Conservation (phyloP, 2,113 vertebrate species). For the Hippopotamus amphibius region DNA sequence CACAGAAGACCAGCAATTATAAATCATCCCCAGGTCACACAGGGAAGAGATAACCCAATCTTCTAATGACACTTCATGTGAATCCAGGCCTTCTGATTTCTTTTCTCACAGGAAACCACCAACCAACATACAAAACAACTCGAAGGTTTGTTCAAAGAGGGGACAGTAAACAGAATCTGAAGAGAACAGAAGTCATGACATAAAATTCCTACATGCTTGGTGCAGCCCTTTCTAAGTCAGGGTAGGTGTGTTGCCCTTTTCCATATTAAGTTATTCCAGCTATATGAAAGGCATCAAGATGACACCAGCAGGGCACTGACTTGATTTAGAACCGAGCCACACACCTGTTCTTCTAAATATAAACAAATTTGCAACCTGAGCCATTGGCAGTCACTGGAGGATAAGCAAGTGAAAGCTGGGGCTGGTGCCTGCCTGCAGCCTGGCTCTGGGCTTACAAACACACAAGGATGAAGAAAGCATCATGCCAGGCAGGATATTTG, state of each 20-base stretch:
- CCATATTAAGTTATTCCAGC: constrained; percentile 64
- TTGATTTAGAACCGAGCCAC: constrained; percentile 79
- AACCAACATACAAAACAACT: neutral
- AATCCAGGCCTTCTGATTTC: neutral
- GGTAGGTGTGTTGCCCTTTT: neutral
- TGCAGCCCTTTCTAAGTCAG: neutral
- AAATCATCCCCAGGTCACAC: neutral
- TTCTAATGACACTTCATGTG: neutral
- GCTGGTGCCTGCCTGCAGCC: constrained; percentile 20
- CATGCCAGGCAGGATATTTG: constrained; percentile 81
- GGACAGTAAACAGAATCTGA: neutral
- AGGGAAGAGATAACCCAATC: neutral
- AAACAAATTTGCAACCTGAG: constrained; percentile 84
- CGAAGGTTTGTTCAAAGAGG: neutral
- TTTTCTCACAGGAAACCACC: neutral
- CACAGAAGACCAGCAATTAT: neutral
- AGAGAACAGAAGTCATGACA: neutral
- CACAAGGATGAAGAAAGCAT: constrained; percentile 75
- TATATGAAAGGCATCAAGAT: constrained; percentile 71
- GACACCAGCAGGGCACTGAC: constrained; percentile 78
- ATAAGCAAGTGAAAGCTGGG: constrained; percentile 63
- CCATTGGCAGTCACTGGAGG: constrained; percentile 47
- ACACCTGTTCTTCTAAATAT: constrained; percentile 90
- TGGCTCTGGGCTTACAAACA: constrained; percentile 51
- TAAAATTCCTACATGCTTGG: neutral